phyloP scores from a whole-genome alignment of 2,113 vertebrate genomes.

The Cynocephalus volans region DNA sequence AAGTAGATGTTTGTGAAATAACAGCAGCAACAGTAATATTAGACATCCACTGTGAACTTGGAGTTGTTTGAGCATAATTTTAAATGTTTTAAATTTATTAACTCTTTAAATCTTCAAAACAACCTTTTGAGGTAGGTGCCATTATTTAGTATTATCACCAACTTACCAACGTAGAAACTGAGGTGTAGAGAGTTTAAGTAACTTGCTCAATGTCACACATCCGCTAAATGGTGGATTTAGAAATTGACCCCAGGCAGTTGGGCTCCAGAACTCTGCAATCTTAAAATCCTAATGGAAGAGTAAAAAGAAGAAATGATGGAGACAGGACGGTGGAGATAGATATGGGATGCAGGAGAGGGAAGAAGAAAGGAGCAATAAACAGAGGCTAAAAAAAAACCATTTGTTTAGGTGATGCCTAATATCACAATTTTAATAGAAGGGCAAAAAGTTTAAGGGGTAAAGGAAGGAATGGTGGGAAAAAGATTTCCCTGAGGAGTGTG shows the following conservation, averaged over 20 bases:
- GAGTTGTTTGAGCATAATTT: not conserved
- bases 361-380: not conserved
- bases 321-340: not conserved
- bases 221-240: not conserved
- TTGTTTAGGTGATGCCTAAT: constrained; percentile 7
- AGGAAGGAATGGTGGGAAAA: not conserved
- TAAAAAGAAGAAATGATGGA: not conserved
- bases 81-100: not conserved
- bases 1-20: not conserved
- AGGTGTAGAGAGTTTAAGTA: not conserved
- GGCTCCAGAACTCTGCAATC: not conserved
- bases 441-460: constrained; percentile 17
- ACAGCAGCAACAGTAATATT: not conserved
- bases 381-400: not conserved
- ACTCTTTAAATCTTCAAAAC: not conserved
- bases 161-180: not conserved
- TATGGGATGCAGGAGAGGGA: not conserved
- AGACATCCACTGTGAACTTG: not conserved
- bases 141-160: not conserved
- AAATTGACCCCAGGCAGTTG: not conserved
- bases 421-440: constrained; percentile 21
- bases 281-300: not conserved
- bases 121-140: not conserved
- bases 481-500: not conserved
- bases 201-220: not conserved